phyloP scores from a whole-genome alignment of 2,888 invertebrate species.

The Amblyjoppa fuscipennis region DNA sequence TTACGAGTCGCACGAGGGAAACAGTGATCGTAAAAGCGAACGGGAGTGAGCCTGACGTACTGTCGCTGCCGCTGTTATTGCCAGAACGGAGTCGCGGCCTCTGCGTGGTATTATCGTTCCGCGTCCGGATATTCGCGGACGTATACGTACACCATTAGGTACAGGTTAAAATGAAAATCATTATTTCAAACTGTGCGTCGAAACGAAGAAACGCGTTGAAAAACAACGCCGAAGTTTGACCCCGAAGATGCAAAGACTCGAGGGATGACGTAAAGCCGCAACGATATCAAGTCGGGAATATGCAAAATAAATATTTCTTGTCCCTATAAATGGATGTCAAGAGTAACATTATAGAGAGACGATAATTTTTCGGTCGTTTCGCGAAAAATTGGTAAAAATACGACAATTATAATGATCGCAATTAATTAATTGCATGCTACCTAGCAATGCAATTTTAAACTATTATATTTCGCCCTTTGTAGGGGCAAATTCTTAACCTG shows the following conservation, averaged over 20 bases:
- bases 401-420: no score
- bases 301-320: not conserved
- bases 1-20: conserved; percentile 64
- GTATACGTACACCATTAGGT: not conserved
- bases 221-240: not conserved
- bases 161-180: conserved; percentile 8
- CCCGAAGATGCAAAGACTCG: not conserved
- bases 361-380: no score
- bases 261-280: not conserved
- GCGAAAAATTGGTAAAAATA: no score
- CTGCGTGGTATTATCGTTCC: conserved; percentile 53
- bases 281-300: not conserved
- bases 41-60: conserved; percentile 64
- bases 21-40: conserved; percentile 68
- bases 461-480: no score
- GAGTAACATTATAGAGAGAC: no score
- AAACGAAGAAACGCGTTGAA: not conserved
- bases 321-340: not conserved
- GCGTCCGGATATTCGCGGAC: conserved; percentile 47
- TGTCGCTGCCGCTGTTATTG: conserved; percentile 54
- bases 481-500: no score
- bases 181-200: not conserved
- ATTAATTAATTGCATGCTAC: no score
- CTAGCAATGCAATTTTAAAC: no score
- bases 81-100: conserved; percentile 52